Conservation (phyloP, 1,140 invertebrate species). For the Drosophila tristis region DNA sequence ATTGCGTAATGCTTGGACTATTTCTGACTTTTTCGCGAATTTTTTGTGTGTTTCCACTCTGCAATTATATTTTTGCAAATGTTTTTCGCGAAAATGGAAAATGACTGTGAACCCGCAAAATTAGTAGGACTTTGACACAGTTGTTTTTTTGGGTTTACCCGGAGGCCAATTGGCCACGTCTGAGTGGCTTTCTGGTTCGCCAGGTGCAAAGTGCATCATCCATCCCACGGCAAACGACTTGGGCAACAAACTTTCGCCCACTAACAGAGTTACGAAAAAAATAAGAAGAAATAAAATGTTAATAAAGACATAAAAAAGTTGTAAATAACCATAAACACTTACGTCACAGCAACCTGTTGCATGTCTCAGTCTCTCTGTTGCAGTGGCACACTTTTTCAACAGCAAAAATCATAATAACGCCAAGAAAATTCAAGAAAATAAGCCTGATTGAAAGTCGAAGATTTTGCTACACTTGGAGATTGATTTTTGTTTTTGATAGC, state of each 20-base stretch:
- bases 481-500: no score
- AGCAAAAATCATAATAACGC: constrained; percentile 29
- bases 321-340: constrained; percentile 57
- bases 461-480: no score
- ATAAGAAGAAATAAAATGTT: constrained; percentile 4
- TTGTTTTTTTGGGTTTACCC: constrained; percentile 29
- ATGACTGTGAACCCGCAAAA: constrained; percentile 50
- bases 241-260: constrained; percentile 65
- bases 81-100: constrained; percentile 45
- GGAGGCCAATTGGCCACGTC: constrained; percentile 55
- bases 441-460: no score
- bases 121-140: constrained; percentile 51
- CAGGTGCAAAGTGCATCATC: constrained; percentile 69
- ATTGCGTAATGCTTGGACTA: constrained; percentile 62
- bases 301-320: constrained; percentile 57
- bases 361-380: constrained; percentile 53
- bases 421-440: neutral
- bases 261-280: constrained; percentile 24
- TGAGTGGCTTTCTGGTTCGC: constrained; percentile 56
- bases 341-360: constrained; percentile 60
- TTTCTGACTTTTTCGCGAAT: constrained; percentile 46
- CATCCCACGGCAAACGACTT: constrained; percentile 39
- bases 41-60: constrained; percentile 11
- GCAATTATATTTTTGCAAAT: constrained; percentile 67
- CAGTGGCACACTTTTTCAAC: constrained; percentile 69